These are phyloP conservation scores for Electrophaes corylata DNA, from an alignment of 2,888 invertebrate genomes.

Conservation along the genomic window DNA sequence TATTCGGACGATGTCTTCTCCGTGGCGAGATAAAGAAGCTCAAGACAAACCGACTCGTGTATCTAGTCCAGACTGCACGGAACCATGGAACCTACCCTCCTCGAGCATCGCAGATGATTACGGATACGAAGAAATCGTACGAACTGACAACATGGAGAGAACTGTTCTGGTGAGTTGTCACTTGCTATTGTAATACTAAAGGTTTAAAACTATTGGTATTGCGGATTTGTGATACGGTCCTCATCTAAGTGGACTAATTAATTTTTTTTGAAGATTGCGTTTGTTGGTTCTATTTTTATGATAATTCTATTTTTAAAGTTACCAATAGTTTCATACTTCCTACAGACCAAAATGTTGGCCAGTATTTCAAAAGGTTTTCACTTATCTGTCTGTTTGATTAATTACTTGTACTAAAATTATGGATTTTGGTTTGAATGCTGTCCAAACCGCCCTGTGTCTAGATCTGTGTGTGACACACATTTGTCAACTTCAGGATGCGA, in stretches of 20 bases:
- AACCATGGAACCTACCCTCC: constrained; percentile 70
- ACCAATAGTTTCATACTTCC: constrained; percentile 47
- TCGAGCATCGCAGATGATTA: constrained; percentile 65
- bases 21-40: constrained; percentile 67
- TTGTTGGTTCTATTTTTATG: not conserved
- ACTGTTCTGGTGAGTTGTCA: constrained; percentile 74
- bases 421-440: constrained; percentile 17
- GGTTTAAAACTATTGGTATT: constrained; percentile 31
- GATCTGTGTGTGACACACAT: constrained; percentile 61
- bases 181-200: constrained; percentile 16
- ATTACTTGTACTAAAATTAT: not conserved
- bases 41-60: constrained; percentile 65
- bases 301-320: constrained; percentile 10
- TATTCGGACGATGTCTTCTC: constrained; percentile 65
- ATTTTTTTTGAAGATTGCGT: no score
- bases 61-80: constrained; percentile 72
- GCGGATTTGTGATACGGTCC: not conserved
- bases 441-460: constrained; percentile 10
- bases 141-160: constrained; percentile 70
- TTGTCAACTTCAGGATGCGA: constrained; percentile 81
- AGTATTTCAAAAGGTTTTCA: constrained; percentile 19
- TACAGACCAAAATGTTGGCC: constrained; percentile 31
- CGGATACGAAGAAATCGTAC: constrained; percentile 73
- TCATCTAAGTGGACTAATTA: not conserved
- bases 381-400: not conserved